These are phyloP conservation scores for Gobius niger DNA, from an alignment of 2,113 vertebrate genomes.

Conservation along the genomic window DNA sequence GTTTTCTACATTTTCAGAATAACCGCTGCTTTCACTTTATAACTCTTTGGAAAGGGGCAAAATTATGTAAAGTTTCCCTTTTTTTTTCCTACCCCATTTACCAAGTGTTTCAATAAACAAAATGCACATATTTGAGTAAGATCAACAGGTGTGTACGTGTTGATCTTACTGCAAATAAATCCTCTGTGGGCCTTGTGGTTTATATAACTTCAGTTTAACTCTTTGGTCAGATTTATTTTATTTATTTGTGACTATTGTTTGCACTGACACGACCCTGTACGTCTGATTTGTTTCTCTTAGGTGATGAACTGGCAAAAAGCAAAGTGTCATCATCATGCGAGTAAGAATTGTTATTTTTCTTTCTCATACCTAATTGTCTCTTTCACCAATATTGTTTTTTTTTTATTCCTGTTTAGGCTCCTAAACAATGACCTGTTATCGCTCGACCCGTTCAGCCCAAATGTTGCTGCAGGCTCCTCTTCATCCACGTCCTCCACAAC, in stretches of 20 bases:
- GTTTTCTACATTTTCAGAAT: constrained; percentile 23
- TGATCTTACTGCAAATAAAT: constrained; percentile 39
- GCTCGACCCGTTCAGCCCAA: constrained; percentile 88
- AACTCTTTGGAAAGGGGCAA: constrained; percentile 48
- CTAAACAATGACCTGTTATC: constrained; percentile 88
- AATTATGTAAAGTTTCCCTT: not conserved
- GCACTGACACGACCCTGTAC: constrained; percentile 15
- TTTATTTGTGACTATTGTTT: constrained; percentile 3
- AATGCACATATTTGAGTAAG: constrained; percentile 17
- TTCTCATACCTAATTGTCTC: not conserved
- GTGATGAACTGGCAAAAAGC: constrained; percentile 88
- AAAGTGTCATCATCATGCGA: constrained; percentile 80
- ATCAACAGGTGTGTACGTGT: constrained; percentile 1
- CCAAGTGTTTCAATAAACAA: constrained; percentile 42
- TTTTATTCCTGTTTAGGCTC: constrained; percentile 71
- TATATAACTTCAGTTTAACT: constrained; percentile 30
- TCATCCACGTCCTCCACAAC: constrained; percentile 79
- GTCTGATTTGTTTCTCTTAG: constrained; percentile 67
- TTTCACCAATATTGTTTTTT: not conserved
- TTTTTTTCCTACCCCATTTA: constrained; percentile 17
- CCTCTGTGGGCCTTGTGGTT: constrained; percentile 15
- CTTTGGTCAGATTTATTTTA: constrained; percentile 33
- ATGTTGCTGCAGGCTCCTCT: constrained; percentile 78
- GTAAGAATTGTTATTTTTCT: constrained; percentile 57
- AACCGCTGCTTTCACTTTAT: constrained; percentile 32